Evolutionary conservation across 2,113 vertebrate genomes (phyloP), one percentile per base, ranked within the genome.

Genomic region (Bubalus kerabau): DNA sequence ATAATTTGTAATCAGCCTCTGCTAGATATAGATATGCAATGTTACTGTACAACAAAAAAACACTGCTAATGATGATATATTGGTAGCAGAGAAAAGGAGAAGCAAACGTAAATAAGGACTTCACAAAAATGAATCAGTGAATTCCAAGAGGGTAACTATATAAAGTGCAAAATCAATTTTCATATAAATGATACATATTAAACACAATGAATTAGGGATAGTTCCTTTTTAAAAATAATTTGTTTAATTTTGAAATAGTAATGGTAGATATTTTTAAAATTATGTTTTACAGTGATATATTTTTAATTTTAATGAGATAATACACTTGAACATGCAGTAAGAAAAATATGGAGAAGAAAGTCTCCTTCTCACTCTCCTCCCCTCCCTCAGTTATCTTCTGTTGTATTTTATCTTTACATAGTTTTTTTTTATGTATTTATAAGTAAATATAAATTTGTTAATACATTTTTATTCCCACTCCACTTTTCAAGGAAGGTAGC

Each of bases 91-190:
- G 80, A 91, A 95, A 96, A 14, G 43, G 16, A 54, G 12, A 90
- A 91, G 50, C 90, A 81, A 96, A 87, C 96, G 82, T 60, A 95
- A 97, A 89, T 96, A 91, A 95, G 64, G 50, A 97, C 2, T 71
- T 91, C 24, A 91, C 23, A n/a, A 88, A 95, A 71, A 36, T 95
- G 93, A 91, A 94, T 92, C 21, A 94, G 16, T 95, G 87, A 9
- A 90, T 95, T 67, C 17, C 82, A 82, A 54, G 32, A 64, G 12
- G 94, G 54, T 97, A 93, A 94, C 97, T 96, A 90, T 82, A 57
- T 16, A 90, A 96, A 97, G 54, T 90, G 30, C 26, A 97, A 95
- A 97, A 94, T 0, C 23, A 32, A 17, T 97, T 96, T 94, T 97
- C 24, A 87, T 93, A 40, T 67, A 46, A 78, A 78, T 92, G 17